These are phyloP conservation scores for Corydoras maculifer DNA, from an alignment of 2,113 vertebrate species.

Conservation along the genomic window DNA sequence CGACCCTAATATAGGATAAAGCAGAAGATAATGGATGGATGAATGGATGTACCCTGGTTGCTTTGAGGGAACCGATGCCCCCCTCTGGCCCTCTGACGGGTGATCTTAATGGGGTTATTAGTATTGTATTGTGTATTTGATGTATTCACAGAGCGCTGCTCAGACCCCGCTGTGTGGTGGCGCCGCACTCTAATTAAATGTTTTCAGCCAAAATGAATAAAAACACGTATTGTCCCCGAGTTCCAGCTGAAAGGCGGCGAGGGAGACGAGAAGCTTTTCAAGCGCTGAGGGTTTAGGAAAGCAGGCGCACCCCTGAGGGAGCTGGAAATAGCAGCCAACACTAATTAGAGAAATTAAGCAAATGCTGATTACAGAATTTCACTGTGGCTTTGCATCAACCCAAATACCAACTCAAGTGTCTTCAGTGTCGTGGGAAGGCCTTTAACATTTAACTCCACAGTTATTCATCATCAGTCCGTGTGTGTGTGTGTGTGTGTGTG, in stretches of 20 bases:
- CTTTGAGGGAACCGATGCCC: too few relatives aligned
- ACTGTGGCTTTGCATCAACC: conserved; percentile 29
- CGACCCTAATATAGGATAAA: too few relatives aligned
- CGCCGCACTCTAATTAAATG: too few relatives aligned
- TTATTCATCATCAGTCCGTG: neutral
- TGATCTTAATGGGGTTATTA: too few relatives aligned
- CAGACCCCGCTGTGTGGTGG: too few relatives aligned
- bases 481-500: too few relatives aligned
- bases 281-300: conserved; percentile 14
- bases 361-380: conserved; percentile 31
- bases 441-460: conserved; percentile 1
- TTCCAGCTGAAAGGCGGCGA: conserved; percentile 29
- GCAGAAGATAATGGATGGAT: too few relatives aligned
- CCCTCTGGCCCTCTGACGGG: too few relatives aligned
- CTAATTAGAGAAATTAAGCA: conserved; percentile 37
- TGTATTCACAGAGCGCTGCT: too few relatives aligned
- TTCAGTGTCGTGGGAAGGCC: neutral
- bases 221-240: neutral
- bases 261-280: conserved; percentile 51
- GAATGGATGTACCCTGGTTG: too few relatives aligned
- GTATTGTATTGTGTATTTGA: too few relatives aligned
- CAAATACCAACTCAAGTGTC: conserved; percentile 25
- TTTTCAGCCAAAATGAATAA: neutral
- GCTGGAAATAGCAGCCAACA: conserved; percentile 27
- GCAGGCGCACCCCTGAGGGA: conserved; percentile 18